Base-by-base conservation (phyloP, 2,113 vertebrate species). In the Neotoma lepida region DNA sequence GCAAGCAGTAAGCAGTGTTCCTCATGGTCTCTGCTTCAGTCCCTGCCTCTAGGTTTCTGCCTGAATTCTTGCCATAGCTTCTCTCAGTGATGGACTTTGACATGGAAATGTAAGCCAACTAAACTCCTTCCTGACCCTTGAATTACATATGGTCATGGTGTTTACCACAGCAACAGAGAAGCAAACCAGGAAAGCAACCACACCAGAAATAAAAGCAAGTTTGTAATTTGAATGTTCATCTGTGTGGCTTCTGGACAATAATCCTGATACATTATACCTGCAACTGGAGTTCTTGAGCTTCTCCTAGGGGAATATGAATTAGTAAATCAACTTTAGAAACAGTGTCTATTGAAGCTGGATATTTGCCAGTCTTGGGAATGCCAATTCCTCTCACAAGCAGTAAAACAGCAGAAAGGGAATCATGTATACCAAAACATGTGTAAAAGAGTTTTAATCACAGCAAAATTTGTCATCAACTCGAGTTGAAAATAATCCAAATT, bases 401-500 rank as follows among this genome's bases (percentile, higher is more conserved):
- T 86, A 81, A 94, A 41, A 6, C 88, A 86, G 61, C 9, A 88
- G 54, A 82, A 84, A 91, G 82, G 64, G 10, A 28, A 74, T 70
- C 61, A 0, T 88, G 63, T 54, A 58, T 15, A 58, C 20, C 33
- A 35, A 90, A 88, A 71, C 44, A 3, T 13, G 39, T 54, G 2
- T 68, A n/a, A 70, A 88, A 58, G 30, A 77, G 68, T 33, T 71
- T 71, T 68, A 80, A 76, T 33, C 46, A 39, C 64, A 58, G 9
- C 8, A 81, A 89, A 92, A 78, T 44, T 46, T 41, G 9, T 68
- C 61, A 88, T 30, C 63, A 35, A 18, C 66, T 94, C 86, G 49
- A 86, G 46, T 1, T 85, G 86, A 46, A 88, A 89, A 84, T 88
- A 46, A 33, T 13, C 46, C 46, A 90, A 86, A 66, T 71, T 64